These are phyloP conservation scores for Tadarida brasiliensis DNA, from an alignment of 2,797 vertebrate genomes.

Conservation along the genomic window DNA sequence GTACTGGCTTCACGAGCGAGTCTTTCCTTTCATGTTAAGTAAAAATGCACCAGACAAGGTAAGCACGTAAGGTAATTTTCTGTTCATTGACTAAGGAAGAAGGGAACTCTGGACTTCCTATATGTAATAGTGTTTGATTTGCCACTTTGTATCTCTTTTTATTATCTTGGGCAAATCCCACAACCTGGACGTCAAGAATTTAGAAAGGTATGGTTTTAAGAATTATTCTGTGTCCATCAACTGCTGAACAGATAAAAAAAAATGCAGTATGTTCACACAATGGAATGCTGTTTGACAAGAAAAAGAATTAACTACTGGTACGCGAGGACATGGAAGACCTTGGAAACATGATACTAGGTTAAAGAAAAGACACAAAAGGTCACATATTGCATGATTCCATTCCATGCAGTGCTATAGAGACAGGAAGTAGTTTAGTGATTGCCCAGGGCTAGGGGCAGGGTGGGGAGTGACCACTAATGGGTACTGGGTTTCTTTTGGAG, in stretches of 20 bases:
- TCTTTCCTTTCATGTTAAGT: slow-evolving; percentile 98
- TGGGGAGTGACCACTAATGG: too few species aligned
- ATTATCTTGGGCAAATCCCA: slow-evolving; percentile 10
- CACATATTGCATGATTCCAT: background rate
- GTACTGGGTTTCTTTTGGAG: background rate
- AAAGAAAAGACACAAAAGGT: background rate
- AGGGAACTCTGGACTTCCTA: background rate
- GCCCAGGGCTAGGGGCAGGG: rapidly evolving
- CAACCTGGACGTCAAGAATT: background rate
- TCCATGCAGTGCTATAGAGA: background rate
- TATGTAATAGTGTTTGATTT: background rate
- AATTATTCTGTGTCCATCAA: background rate
- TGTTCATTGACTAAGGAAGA: background rate
- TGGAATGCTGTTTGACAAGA: background rate
- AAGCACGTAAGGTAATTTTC: background rate
- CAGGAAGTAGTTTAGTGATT: background rate
- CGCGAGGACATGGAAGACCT: background rate
- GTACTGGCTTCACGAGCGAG: slow-evolving; percentile 88
- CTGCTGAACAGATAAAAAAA: background rate
- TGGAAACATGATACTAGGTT: background rate
- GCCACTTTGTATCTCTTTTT: background rate
- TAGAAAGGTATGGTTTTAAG: slow-evolving; percentile 31
- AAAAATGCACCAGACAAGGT: slow-evolving; percentile 95
- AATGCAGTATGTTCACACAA: background rate
- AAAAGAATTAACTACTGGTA: background rate